These are phyloP conservation scores for Acromyrmex charruanus DNA, from an alignment of 1,140 invertebrate species.

Conservation along the genomic window DNA sequence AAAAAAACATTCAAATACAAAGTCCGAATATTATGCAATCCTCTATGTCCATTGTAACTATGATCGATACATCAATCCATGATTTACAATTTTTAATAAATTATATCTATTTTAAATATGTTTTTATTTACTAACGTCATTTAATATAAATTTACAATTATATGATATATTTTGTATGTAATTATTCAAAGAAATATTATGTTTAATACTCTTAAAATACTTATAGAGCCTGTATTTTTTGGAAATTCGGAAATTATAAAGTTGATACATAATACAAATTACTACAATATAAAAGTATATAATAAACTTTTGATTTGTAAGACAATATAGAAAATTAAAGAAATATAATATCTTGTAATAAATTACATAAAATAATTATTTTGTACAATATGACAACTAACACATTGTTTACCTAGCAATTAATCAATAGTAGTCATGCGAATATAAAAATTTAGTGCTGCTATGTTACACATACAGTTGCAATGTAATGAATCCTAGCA, in stretches of 20 bases:
- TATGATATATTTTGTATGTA: not conserved
- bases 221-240: no score
- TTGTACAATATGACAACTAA: not conserved
- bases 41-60: not conserved
- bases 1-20: not conserved
- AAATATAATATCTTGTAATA: not conserved
- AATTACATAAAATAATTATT: not conserved
- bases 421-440: conserved; percentile 1
- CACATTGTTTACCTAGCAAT: not conserved
- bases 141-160: not conserved
- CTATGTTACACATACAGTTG: conserved; percentile 27
- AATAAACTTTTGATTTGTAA: not conserved
- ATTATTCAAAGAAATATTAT: not conserved
- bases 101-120: not conserved
- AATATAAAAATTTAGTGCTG: not conserved
- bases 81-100: not conserved
- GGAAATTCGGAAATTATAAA: not conserved
- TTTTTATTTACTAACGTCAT: not conserved
- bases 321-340: not conserved
- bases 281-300: not conserved
- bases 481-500: conserved; percentile 23
- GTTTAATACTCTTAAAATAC: not conserved
- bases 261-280: not conserved
- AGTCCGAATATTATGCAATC: conserved; percentile 18
- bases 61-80: not conserved